Conservation (phyloP, 2,113 vertebrate genomes). For the Boleophthalmus pectinirostris region DNA sequence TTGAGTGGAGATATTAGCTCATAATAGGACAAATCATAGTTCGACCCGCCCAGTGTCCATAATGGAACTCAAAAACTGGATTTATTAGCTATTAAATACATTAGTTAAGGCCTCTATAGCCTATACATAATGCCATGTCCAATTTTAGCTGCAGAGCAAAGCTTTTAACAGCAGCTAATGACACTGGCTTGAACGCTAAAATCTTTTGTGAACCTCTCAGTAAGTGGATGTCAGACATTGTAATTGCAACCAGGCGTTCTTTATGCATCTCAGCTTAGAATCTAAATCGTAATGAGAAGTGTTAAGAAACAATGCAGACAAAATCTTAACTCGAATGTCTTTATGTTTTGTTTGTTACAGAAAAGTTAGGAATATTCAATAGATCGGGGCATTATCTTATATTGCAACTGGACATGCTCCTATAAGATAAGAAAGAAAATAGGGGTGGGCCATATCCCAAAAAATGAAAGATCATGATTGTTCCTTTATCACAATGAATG, state of each 20-base stretch:
- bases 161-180: slow-evolving; percentile 11
- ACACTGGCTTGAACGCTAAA: slow-evolving; percentile 4
- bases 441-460: background rate
- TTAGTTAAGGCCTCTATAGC: slow-evolving; percentile 1
- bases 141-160: background rate
- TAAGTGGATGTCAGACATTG: slow-evolving; percentile 3
- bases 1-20: slow-evolving; percentile 20
- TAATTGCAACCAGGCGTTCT: background rate
- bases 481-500: background rate
- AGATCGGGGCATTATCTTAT: background rate
- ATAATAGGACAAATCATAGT: slow-evolving; percentile 30
- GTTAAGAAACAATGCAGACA: background rate
- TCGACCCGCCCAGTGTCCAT: slow-evolving; percentile 14
- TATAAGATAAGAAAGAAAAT: background rate
- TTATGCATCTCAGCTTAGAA: background rate
- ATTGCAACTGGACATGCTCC: background rate
- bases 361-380: background rate
- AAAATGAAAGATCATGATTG: background rate
- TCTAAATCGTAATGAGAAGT: background rate
- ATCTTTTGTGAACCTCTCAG: slow-evolving; percentile 1
- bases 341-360: background rate
- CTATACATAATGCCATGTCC: background rate
- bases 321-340: background rate
- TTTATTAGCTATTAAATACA: slow-evolving; percentile 9
- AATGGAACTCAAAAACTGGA: slow-evolving; percentile 16